phyloP scores from a whole-genome alignment of 2,888 invertebrate genomes.

The Dusona sp. region DNA sequence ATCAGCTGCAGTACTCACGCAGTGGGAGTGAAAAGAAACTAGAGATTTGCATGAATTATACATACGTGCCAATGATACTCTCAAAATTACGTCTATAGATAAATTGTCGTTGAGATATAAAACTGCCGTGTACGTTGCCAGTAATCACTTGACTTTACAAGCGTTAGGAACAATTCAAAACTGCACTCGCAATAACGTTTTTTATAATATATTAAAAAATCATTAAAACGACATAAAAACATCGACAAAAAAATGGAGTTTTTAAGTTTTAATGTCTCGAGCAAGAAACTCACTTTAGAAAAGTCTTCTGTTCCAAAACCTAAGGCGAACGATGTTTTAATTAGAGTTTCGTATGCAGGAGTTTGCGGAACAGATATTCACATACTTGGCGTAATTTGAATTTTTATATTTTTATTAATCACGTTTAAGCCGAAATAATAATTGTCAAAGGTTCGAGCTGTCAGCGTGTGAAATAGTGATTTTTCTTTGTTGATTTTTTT shows the following conservation, averaged over 20 bases:
- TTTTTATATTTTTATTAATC: neutral
- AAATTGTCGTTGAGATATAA: neutral
- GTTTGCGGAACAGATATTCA: conserved; percentile 91
- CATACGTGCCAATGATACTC: neutral
- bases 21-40: neutral
- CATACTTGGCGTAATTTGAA: conserved; percentile 87
- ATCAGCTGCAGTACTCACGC: neutral
- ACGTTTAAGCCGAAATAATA: neutral
- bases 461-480: neutral
- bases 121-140: neutral
- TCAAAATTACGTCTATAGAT: neutral
- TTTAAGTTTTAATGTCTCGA: conserved; percentile 78
- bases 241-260: conserved; percentile 77
- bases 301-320: conserved; percentile 76
- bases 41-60: neutral
- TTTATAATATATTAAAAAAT: neutral
- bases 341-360: conserved; percentile 89
- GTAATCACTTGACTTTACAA: conserved; percentile 10
- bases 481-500: neutral
- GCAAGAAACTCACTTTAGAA: conserved; percentile 75
- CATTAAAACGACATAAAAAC: neutral
- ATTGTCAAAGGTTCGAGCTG: neutral
- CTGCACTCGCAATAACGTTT: neutral
- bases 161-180: neutral
- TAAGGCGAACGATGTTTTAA: conserved; percentile 86